Percentiles rank a stretch among this genome's conserved stretches.
Conservation (phyloP, 2,113 vertebrate genomes). For the Prunella himalayana region DNA sequence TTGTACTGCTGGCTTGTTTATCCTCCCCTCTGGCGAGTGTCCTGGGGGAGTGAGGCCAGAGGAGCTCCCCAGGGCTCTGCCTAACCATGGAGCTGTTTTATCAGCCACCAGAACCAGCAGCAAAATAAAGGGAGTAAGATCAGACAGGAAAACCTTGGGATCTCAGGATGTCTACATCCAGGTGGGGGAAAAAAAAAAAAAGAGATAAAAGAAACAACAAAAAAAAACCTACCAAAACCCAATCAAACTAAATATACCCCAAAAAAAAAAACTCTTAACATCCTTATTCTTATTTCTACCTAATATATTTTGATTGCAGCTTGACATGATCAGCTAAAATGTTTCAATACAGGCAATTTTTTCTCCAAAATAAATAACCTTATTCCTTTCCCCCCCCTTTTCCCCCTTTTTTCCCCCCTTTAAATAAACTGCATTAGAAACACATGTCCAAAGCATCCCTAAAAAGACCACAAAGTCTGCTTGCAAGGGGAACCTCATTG, state of each 20-base stretch:
- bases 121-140: conserved; percentile 30
- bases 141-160: not conserved
- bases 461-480: not conserved
- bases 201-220: accelerated
- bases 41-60: conserved; percentile 58
- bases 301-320: not conserved
- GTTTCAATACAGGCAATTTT: not conserved
- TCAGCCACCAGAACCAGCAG: conserved; percentile 55
- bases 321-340: not conserved
- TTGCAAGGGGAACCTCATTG: not conserved
- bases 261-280: not conserved
- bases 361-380: not conserved
- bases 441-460: not conserved
- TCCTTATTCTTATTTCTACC: not conserved
- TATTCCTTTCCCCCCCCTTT: not conserved
- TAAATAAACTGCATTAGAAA: not conserved
- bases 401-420: accelerated
- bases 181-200: not conserved
- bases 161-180: not conserved
- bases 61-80: conserved; percentile 67
- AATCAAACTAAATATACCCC: not conserved
- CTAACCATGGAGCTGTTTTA: conserved; percentile 71
- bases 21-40: conserved; percentile 33
- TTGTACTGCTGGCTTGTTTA: conserved; percentile 67
- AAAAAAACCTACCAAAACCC: accelerated